Evolutionary conservation across 2,113 vertebrate genomes (phyloP).

Genomic region (Microcebus lehilahytsara): DNA sequence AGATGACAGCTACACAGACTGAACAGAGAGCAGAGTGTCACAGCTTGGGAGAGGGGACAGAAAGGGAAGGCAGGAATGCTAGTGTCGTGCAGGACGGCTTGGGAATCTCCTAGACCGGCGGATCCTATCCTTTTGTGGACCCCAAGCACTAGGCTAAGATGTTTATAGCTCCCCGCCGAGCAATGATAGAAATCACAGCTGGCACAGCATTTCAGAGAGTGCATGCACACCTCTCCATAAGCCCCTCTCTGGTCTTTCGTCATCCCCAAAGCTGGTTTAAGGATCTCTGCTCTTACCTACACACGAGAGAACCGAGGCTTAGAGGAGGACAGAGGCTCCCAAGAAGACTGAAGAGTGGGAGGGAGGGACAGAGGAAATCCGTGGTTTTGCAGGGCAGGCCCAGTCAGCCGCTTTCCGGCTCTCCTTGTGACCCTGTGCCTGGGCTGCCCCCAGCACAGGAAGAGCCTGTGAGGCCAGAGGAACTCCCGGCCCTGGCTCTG

Average conservation of each 20-base stretch:
- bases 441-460: background rate
- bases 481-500: background rate
- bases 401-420: background rate
- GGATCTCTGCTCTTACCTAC: background rate
- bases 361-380: background rate
- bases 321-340: background rate
- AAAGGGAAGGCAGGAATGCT: background rate
- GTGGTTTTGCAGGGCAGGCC: background rate
- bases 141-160: background rate
- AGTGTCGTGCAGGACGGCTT: background rate
- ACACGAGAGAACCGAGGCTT: background rate
- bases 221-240: background rate
- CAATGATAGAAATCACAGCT: background rate
- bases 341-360: background rate
- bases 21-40: background rate
- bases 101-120: background rate
- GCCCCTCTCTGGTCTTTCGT: rapidly evolving
- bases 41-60: background rate
- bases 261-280: background rate
- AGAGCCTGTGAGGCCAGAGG: background rate
- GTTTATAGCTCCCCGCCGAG: background rate
- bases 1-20: background rate
- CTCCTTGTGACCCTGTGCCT: background rate
- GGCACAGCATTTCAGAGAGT: background rate
- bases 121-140: background rate